These are phyloP conservation scores for Ctena decussata DNA, from an alignment of 2,888 invertebrate genomes.

Conservation along the genomic window DNA sequence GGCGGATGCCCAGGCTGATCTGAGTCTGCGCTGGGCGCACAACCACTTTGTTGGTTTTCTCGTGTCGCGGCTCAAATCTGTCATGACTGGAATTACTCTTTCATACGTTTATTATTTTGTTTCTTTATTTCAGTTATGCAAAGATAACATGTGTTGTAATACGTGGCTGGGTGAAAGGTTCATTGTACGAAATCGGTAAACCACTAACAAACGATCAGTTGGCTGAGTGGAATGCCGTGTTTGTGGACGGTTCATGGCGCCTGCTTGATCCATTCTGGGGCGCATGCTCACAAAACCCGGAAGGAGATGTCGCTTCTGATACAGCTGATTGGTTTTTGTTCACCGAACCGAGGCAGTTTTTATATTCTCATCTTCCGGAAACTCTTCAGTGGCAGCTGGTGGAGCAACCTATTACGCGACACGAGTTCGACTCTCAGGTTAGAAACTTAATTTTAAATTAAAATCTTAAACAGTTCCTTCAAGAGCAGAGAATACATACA, in stretches of 20 bases:
- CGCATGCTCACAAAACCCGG: slow-evolving; percentile 37
- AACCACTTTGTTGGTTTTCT: too few species aligned
- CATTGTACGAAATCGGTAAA: slow-evolving; percentile 74
- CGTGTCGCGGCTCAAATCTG: too few species aligned
- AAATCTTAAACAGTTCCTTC: too few species aligned
- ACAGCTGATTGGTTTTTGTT: slow-evolving; percentile 78
- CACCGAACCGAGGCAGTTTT: slow-evolving; percentile 78
- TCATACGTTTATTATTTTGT: background rate
- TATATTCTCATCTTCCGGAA: slow-evolving; percentile 78
- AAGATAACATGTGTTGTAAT: slow-evolving; percentile 79
- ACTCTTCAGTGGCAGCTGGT: slow-evolving; percentile 78
- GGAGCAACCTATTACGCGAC: slow-evolving; percentile 62
- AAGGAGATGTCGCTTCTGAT: slow-evolving; percentile 64
- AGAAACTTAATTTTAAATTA: too few species aligned
- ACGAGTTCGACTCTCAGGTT: slow-evolving; percentile 75
- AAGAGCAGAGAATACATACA: too few species aligned
- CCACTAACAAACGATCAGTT: slow-evolving; percentile 54
- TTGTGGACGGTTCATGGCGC: slow-evolving; percentile 51
- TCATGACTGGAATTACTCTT: too few species aligned
- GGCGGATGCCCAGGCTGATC: too few species aligned
- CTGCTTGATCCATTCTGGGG: slow-evolving; percentile 62
- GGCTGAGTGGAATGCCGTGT: slow-evolving; percentile 64
- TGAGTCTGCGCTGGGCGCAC: too few species aligned
- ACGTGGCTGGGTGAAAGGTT: slow-evolving; percentile 78
- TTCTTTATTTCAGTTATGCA: slow-evolving; percentile 42